Base-by-base conservation (phyloP, 2,888 invertebrate genomes). In the Luperina nickerlii region DNA sequence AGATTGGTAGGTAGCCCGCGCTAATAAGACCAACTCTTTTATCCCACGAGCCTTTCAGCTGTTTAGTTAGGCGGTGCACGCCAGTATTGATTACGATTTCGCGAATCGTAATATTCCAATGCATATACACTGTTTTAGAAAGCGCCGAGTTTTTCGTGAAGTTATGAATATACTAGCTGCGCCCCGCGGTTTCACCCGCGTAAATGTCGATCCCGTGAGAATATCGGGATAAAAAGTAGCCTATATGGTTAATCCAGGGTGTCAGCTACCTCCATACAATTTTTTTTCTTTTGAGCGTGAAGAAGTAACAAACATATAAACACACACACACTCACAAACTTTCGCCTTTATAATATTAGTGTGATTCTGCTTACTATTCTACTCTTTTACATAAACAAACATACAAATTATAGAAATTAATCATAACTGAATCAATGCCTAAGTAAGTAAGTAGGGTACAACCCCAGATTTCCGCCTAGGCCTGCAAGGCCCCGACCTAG, bases 1-100 rank as follows among this genome's bases (percentile, higher is more conserved):
- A 91, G 92, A 93, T 94, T 93, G 93, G 91, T 85, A 88, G 93
- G 91, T 85, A 88, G 80, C 81, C 82, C 84, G 69, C 78, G 84
- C 90, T 91, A 92, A 91, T 91, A 90, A 90, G 87, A 86, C 79
- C 79, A 89, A 85, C 88, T 90, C 85, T 92, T 90, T 88, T 85
- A 88, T 86, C 89, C 87, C 86, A 82, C 78, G 73, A 85, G 82
- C 74, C 71, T 84, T 83, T 62, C 78, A 85, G 73, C 71, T 78
- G 77, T 77, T 77, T 75, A 60, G 71, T 67, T 76, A 79, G 18
- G 48, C 71, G 45, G 15, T 74, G 68, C 81, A 83, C 77, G 85
- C 71, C 45, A 80, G 66, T 63, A 48, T 63, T 67, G 67, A 67
- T 54, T 66, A 63, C 27, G 51, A 73, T 51, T 78, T 73, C 24